Evolutionary conservation across 2,888 invertebrate genomes (phyloP).

Genomic region (Ramazzottius varieornatus): DNA sequence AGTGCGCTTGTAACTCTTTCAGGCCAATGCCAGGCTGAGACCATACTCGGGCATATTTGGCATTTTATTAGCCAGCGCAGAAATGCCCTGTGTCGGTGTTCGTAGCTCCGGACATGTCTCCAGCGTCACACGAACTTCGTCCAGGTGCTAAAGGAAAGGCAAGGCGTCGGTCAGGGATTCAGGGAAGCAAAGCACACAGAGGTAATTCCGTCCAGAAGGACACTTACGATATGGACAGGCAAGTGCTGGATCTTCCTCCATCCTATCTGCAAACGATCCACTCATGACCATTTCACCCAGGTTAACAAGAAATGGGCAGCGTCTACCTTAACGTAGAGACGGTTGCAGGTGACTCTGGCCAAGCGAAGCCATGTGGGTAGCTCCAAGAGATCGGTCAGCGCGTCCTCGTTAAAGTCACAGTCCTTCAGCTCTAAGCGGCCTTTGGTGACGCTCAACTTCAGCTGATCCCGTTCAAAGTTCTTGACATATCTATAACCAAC

Average conservation of each 20-base stretch:
- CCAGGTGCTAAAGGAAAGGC: not conserved
- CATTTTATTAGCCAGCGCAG: not conserved
- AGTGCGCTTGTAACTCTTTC: too few relatives aligned
- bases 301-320: not conserved
- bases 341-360: not conserved
- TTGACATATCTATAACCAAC: not conserved
- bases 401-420: not conserved
- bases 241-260: not conserved
- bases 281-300: not conserved
- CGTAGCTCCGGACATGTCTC: not conserved
- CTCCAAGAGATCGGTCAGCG: not conserved
- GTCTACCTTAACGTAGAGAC: not conserved
- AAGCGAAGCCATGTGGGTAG: not conserved
- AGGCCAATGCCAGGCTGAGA: too few relatives aligned
- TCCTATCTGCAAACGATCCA: not conserved
- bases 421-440: not conserved
- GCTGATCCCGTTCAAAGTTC: not conserved
- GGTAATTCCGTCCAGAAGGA: too few relatives aligned
- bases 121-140: not conserved
- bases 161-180: too few relatives aligned
- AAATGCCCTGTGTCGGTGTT: not conserved
- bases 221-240: not conserved
- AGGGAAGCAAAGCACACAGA: too few relatives aligned
- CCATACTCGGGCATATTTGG: not conserved
- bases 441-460: constrained; percentile 1